Percentiles rank a stretch among this genome's conserved stretches.
These are phyloP conservation scores for Taxidea taxus DNA, from an alignment of 2,113 vertebrate genomes.

Conservation along the genomic window DNA sequence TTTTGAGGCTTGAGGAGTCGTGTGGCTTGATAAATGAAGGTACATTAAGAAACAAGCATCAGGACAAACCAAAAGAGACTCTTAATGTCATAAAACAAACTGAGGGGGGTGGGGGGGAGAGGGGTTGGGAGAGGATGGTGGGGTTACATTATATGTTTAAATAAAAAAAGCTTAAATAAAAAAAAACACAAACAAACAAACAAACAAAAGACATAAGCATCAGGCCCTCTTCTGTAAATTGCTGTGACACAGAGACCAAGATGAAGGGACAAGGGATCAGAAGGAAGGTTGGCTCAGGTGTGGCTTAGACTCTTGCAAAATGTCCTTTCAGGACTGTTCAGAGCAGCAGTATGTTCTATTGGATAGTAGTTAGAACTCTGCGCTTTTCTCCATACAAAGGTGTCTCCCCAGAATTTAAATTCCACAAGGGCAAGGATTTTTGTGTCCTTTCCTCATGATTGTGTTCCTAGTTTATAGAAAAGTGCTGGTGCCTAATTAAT, in stretches of 20 bases:
- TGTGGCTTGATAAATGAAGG: not conserved
- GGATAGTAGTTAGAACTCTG: not conserved
- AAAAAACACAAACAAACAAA: no score
- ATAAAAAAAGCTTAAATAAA: no score
- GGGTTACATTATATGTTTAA: no score
- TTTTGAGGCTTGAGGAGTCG: not conserved
- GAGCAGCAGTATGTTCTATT: not conserved
- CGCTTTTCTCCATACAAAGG: not conserved
- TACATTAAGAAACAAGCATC: not conserved
- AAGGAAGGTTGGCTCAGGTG: not conserved
- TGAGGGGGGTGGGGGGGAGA: no score
- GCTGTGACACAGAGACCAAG: not conserved
- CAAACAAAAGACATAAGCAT: not conserved
- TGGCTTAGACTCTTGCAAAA: not conserved
- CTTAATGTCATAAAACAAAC: no score
- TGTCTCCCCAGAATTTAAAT: not conserved
- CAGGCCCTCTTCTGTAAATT: not conserved
- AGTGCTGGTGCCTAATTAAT: not conserved
- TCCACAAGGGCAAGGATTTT: not conserved
- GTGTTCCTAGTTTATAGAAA: not conserved
- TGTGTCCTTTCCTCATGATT: not conserved
- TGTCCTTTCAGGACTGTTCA: not conserved
- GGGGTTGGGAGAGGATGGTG: no score
- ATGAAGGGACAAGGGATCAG: not conserved
- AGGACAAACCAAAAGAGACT: no score